Evolutionary conservation across 2,888 invertebrate species (phyloP).

Genomic region (Campopleginae sp.): DNA sequence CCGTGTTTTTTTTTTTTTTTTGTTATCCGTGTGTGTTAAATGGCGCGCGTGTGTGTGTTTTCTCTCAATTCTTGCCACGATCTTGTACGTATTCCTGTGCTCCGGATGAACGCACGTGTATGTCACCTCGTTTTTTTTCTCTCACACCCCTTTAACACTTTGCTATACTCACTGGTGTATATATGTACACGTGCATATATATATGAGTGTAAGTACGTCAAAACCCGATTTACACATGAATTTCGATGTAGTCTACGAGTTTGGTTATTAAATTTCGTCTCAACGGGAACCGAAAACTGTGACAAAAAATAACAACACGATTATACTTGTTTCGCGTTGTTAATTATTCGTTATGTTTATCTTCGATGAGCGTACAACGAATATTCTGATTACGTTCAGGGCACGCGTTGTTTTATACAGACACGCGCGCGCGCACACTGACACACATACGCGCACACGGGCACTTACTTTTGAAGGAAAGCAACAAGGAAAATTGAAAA

Average conservation of each 20-base stretch:
- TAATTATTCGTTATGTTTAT: not conserved
- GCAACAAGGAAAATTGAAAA: not conserved
- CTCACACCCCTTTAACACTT: constrained; percentile 47
- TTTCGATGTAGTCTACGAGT: not conserved
- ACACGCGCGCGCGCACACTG: not conserved
- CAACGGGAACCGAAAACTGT: not conserved
- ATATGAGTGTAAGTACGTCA: constrained; percentile 7
- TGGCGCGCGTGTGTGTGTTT: constrained; percentile 27
- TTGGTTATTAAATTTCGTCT: not conserved
- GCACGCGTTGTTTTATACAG: constrained; percentile 1
- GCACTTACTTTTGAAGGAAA: not conserved
- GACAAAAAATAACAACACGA: not conserved
- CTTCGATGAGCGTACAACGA: not conserved
- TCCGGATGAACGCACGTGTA: constrained; percentile 61
- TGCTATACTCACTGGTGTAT: constrained; percentile 10
- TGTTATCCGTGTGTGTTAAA: not conserved
- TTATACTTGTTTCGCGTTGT: not conserved
- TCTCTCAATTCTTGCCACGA: constrained; percentile 33
- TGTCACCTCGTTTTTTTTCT: constrained; percentile 38
- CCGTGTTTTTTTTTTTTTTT: not conserved
- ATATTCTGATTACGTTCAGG: not conserved
- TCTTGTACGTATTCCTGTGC: constrained; percentile 38
- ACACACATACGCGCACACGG: not conserved
- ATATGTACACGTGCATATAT: constrained; percentile 1
- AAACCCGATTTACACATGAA: constrained; percentile 19